These are phyloP conservation scores for Orchesellides sinensis DNA, from an alignment of 2,888 invertebrate genomes.

Conservation along the genomic window DNA sequence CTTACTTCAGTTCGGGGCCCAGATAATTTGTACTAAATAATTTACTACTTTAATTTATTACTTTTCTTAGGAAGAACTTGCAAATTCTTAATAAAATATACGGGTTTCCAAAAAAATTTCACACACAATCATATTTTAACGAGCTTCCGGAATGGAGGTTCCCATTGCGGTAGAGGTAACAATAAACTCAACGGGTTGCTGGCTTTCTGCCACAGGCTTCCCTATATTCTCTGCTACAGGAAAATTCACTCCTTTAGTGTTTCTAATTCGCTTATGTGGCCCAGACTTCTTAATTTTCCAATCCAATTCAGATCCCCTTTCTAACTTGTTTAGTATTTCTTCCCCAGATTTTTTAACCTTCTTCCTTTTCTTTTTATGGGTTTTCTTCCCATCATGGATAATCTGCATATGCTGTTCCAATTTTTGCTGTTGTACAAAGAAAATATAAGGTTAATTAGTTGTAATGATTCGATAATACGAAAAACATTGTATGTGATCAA, in stretches of 20 bases:
- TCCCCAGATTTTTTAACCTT: neutral
- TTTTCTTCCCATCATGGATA: slow-evolving; percentile 32
- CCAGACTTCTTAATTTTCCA: slow-evolving; percentile 27
- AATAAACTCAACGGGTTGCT: too few relatives aligned
- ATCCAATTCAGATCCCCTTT: slow-evolving; percentile 1
- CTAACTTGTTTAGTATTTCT: neutral
- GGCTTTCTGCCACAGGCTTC: too few relatives aligned
- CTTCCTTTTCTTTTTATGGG: slow-evolving; percentile 24
- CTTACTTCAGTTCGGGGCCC: too few relatives aligned
- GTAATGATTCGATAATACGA: neutral
- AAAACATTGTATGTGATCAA: too few relatives aligned
- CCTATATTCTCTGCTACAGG: neutral
- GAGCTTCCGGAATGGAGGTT: too few relatives aligned
- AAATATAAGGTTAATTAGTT: neutral
- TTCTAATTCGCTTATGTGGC: slow-evolving; percentile 5
- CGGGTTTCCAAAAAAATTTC: too few relatives aligned
- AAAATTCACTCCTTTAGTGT: neutral
- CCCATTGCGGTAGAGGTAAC: too few relatives aligned
- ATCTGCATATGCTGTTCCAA: slow-evolving; percentile 47
- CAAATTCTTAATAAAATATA: too few relatives aligned
- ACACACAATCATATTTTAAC: too few relatives aligned
- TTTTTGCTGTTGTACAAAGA: slow-evolving; percentile 59
- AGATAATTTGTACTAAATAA: too few relatives aligned
- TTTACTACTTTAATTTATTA: too few relatives aligned
- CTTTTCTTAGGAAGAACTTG: too few relatives aligned